phyloP scores from a whole-genome alignment of 2,113 vertebrate species.

The Seriola rivoliana region DNA sequence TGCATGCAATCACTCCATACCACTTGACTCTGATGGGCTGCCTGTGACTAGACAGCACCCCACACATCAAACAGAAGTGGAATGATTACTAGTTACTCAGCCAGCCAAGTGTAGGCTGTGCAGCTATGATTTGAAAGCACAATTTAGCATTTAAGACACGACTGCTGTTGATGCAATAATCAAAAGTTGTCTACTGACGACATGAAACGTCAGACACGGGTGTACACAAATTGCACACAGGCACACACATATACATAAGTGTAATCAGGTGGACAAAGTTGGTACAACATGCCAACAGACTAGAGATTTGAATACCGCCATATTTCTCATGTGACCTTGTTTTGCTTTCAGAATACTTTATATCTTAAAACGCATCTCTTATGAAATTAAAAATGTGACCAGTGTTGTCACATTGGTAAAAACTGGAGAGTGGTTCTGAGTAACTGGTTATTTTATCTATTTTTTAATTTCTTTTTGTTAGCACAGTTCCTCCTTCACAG shows the following conservation, averaged over 20 bases:
- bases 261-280: not conserved
- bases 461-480: not conserved
- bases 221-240: not conserved
- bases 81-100: constrained; percentile 82
- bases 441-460: constrained; percentile 46
- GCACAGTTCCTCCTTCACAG: constrained; percentile 25
- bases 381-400: constrained; percentile 39
- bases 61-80: constrained; percentile 72
- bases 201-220: constrained; percentile 43
- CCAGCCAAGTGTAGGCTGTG: constrained; percentile 68
- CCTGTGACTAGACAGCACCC: constrained; percentile 70
- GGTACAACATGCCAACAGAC: constrained; percentile 16
- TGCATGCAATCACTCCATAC: constrained; percentile 78
- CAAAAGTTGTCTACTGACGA: constrained; percentile 66
- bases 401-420: constrained; percentile 19
- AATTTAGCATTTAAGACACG: constrained; percentile 73
- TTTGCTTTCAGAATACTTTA: constrained; percentile 11
- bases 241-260: constrained; percentile 8
- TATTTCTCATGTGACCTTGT: constrained; percentile 28
- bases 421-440: constrained; percentile 65
- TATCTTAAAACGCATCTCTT: constrained; percentile 12
- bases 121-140: constrained; percentile 75
- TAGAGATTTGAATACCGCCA: not conserved
- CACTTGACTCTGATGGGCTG: constrained; percentile 80
- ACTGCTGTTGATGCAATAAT: constrained; percentile 73